phyloP scores from a whole-genome alignment of 2,113 vertebrate genomes.

The Macquaria australasica region DNA sequence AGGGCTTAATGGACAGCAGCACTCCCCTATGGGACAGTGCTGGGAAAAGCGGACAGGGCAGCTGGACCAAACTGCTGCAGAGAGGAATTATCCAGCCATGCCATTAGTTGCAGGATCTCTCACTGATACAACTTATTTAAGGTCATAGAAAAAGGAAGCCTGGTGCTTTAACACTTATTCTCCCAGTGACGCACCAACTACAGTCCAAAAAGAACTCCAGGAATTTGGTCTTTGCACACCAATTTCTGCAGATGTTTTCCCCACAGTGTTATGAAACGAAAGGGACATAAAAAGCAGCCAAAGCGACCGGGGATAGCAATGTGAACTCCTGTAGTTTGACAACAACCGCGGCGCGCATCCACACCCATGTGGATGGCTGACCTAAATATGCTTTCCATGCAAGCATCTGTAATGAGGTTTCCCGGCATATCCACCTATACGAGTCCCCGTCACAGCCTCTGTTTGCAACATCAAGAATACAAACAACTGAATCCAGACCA shows the following conservation, averaged over 20 bases:
- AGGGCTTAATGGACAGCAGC: slow-evolving; percentile 53
- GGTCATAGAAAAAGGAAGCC: neutral
- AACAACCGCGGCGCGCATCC: slow-evolving; percentile 44
- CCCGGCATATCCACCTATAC: neutral
- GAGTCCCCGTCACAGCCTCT: neutral
- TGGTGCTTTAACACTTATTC: slow-evolving; percentile 1
- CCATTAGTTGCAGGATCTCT: slow-evolving; percentile 20
- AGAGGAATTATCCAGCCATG: slow-evolving; percentile 4
- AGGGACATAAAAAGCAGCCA: neutral
- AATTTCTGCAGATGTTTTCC: neutral
- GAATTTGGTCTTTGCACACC: neutral
- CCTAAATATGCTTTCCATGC: slow-evolving; percentile 71
- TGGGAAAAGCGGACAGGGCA: slow-evolving; percentile 43
- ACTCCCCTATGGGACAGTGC: slow-evolving; percentile 40
- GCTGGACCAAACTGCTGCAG: slow-evolving; percentile 31
- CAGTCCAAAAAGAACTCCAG: neutral
- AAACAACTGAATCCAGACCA: neutral
- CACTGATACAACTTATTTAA: slow-evolving; percentile 13
- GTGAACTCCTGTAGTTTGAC: slow-evolving; percentile 46
- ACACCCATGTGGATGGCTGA: slow-evolving; percentile 72
- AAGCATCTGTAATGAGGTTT: slow-evolving; percentile 47
- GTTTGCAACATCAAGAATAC: neutral
- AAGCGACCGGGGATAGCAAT: neutral
- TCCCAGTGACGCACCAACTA: slow-evolving; percentile 11
- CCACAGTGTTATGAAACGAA: neutral